phyloP scores from a whole-genome alignment of 2,797 vertebrate species.

The Adrianichthys oophorus region DNA sequence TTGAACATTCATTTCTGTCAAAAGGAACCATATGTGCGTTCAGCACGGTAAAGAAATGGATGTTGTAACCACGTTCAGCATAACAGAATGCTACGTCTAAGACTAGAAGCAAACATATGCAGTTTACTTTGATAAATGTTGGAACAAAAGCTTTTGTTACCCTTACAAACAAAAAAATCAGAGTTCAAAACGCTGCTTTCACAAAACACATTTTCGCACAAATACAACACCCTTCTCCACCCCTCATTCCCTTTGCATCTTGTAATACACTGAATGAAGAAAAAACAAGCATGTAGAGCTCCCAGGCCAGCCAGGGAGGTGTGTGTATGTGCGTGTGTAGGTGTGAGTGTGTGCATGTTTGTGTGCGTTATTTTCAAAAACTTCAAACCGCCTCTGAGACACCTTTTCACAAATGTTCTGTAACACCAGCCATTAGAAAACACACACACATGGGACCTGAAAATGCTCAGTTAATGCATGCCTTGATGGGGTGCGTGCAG shows the following conservation, averaged over 20 bases:
- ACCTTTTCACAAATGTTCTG: conserved; percentile 48
- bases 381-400: conserved; percentile 18
- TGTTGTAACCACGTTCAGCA: background rate
- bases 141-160: conserved; percentile 6
- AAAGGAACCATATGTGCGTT: conserved; percentile 19
- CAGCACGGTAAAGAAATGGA: conserved; percentile 7
- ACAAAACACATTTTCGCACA: conserved; percentile 24
- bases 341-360: background rate
- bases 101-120: background rate
- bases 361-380: conserved; percentile 3
- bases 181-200: conserved; percentile 43
- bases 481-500: conserved; percentile 37
- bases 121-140: conserved; percentile 9
- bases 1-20: conserved; percentile 16
- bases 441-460: conserved; percentile 48
- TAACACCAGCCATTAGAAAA: conserved; percentile 47
- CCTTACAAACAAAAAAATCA: conserved; percentile 18
- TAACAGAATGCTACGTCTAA: background rate
- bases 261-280: conserved; percentile 50
- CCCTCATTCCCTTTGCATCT: conserved; percentile 39
- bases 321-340: background rate
- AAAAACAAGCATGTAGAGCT: conserved; percentile 35
- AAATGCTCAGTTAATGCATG: conserved; percentile 37
- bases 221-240: conserved; percentile 20
- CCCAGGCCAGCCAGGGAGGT: conserved; percentile 7